phyloP scores from a whole-genome alignment of 2,797 vertebrate species.

The Spheniscus humboldti region DNA sequence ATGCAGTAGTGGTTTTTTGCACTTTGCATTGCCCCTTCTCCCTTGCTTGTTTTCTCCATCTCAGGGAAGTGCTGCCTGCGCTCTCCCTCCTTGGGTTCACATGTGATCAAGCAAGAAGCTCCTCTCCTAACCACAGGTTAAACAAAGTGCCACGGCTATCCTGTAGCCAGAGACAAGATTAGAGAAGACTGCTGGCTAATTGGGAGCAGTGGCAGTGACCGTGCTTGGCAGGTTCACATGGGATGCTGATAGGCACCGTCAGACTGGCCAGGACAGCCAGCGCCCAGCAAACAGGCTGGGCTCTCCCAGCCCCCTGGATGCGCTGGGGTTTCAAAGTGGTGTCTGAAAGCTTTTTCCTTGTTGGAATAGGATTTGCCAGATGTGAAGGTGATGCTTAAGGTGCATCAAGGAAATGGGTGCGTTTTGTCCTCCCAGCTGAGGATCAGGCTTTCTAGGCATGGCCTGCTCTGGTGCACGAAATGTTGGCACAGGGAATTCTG shows the following conservation, averaged over 20 bases:
- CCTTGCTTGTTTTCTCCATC: neutral
- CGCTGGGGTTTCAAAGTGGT: fast-evolving
- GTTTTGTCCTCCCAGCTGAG: neutral
- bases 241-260: neutral
- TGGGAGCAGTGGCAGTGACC: neutral
- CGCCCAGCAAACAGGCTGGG: neutral
- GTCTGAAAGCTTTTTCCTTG: neutral
- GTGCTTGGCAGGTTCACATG: neutral
- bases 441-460: neutral
- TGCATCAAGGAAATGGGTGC: neutral
- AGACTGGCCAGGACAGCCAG: neutral
- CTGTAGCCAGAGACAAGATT: neutral
- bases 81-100: neutral
- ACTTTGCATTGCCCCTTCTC: neutral
- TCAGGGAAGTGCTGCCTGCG: neutral
- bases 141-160: neutral
- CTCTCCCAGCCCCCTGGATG: neutral
- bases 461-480: neutral
- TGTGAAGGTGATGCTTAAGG: neutral
- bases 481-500: neutral
- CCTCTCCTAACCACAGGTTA: neutral
- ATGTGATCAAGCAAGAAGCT: neutral
- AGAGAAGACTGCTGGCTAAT: slow-evolving; percentile 15
- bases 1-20: fast-evolving
- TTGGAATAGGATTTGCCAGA: neutral